Conservation (phyloP, 2,888 invertebrate species). For the Thysanoteuthis rhombus region DNA sequence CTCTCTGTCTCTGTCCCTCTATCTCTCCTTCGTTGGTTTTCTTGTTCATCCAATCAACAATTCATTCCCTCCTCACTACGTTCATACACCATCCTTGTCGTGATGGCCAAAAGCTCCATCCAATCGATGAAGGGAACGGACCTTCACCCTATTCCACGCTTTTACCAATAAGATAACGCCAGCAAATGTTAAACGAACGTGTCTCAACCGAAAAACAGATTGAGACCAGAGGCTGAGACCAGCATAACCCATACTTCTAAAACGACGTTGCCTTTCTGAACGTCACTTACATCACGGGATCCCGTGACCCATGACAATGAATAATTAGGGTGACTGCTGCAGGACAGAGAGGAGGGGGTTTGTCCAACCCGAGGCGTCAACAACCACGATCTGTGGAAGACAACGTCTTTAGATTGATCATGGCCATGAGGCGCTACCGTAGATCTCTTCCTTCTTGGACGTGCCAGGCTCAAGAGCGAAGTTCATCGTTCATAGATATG, state of each 20-base stretch:
- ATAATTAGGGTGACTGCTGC: slow-evolving; percentile 12
- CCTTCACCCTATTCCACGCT: neutral
- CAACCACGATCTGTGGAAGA: neutral
- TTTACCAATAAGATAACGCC: neutral
- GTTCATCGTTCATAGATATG: neutral
- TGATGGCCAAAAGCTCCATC: neutral
- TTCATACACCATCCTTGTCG: neutral
- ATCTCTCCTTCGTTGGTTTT: neutral
- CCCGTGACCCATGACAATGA: neutral
- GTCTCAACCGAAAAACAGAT: neutral
- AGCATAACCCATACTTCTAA: neutral
- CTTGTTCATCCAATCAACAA: neutral
- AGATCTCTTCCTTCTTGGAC: neutral
- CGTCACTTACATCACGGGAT: slow-evolving; percentile 12
- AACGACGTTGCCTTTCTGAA: neutral
- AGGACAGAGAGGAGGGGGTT: neutral
- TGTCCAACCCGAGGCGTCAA: neutral
- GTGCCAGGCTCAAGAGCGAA: neutral
- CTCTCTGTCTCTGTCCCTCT: neutral
- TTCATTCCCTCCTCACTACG: neutral
- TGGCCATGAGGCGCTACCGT: neutral
- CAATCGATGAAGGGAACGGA: neutral
- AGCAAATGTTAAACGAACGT: neutral
- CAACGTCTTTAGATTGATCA: neutral
- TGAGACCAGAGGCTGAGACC: neutral